Evolutionary conservation across 2,888 invertebrate genomes (phyloP).

Genomic region (Cryptocephalus moraei): DNA sequence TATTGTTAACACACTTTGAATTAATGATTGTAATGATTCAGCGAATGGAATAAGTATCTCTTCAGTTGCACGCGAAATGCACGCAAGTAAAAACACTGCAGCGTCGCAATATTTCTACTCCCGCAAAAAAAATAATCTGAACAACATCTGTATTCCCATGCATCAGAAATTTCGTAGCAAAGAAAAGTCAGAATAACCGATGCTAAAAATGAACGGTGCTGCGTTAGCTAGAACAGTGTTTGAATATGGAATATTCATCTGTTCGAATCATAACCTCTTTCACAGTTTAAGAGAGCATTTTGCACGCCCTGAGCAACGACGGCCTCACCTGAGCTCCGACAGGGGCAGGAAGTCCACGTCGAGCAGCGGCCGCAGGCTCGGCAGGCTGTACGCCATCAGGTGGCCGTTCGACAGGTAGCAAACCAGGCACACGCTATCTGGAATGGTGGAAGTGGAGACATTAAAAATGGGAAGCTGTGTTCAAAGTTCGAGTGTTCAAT

Average conservation of each 20-base stretch:
- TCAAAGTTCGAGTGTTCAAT: too few relatives aligned
- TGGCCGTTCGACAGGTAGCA: slow-evolving; percentile 93
- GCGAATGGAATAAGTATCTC: too few relatives aligned
- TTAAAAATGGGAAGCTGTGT: too few relatives aligned
- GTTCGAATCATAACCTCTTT: slow-evolving; percentile 4
- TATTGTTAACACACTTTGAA: too few relatives aligned
- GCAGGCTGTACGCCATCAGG: slow-evolving; percentile 87
- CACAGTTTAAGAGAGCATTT: not conserved
- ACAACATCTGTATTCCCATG: slow-evolving; percentile 6
- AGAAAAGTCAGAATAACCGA: slow-evolving; percentile 22
- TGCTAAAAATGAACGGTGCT: slow-evolving; percentile 18
- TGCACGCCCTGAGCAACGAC: too few relatives aligned
- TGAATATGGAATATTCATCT: slow-evolving; percentile 2
- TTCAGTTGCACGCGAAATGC: too few relatives aligned
- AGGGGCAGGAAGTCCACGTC: slow-evolving; percentile 92
- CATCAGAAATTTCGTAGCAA: slow-evolving; percentile 5
- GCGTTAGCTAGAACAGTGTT: slow-evolving; percentile 21
- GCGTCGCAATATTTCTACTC: too few relatives aligned
- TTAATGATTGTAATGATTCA: too few relatives aligned
- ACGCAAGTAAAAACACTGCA: too few relatives aligned
- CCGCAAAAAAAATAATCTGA: slow-evolving; percentile 1
- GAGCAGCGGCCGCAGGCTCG: slow-evolving; percentile 84
- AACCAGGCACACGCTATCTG: slow-evolving; percentile 90
- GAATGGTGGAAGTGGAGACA: slow-evolving; percentile 21
- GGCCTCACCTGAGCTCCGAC: slow-evolving; percentile 81